Percentiles rank a stretch among this genome's conserved stretches.
Conservation (phyloP, 92 coral and sea anemone genomes). For the Porites rus region DNA sequence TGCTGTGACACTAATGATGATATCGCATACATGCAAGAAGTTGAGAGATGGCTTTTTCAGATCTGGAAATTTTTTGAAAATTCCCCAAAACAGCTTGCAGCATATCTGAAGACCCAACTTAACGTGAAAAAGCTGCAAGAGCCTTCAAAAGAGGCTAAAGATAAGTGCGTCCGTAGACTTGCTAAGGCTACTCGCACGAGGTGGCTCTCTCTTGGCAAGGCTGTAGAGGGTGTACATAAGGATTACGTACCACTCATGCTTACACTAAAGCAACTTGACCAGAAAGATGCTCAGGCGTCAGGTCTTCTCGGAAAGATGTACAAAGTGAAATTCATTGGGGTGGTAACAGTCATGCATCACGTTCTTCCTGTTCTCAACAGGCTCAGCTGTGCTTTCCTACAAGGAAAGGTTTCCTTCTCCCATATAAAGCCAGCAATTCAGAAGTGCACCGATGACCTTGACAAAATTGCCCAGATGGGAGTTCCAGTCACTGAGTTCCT, state of each 20-base stretch:
- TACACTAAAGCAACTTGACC: conserved; percentile 27
- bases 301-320: conserved; percentile 25
- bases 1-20: conserved; percentile 23
- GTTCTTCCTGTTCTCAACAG: too few relatives aligned
- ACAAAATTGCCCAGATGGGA: conserved; percentile 11
- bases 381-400: too few relatives aligned
- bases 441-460: too few relatives aligned
- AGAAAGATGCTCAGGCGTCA: conserved; percentile 41
- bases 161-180: conserved; percentile 25
- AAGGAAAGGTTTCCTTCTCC: too few relatives aligned
- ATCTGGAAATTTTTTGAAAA: conserved; percentile 55
- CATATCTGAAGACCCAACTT: conserved; percentile 21
- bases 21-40: conserved; percentile 15
- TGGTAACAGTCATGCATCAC: too few relatives aligned
- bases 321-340: too few relatives aligned
- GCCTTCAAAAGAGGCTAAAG: conserved; percentile 40
- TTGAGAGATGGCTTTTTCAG: conserved; percentile 44
- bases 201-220: conserved; percentile 36
- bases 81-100: conserved; percentile 35
- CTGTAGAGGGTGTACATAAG: not conserved
- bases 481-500: not conserved
- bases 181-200: conserved; percentile 44
- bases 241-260: conserved; percentile 36
- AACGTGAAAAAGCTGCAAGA: conserved; percentile 27
- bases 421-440: too few relatives aligned